Evolutionary conservation across 37 sponge, comb jelly and placozoan genomes (phyloP).

Genomic region (Corticium candelabrum): DNA sequence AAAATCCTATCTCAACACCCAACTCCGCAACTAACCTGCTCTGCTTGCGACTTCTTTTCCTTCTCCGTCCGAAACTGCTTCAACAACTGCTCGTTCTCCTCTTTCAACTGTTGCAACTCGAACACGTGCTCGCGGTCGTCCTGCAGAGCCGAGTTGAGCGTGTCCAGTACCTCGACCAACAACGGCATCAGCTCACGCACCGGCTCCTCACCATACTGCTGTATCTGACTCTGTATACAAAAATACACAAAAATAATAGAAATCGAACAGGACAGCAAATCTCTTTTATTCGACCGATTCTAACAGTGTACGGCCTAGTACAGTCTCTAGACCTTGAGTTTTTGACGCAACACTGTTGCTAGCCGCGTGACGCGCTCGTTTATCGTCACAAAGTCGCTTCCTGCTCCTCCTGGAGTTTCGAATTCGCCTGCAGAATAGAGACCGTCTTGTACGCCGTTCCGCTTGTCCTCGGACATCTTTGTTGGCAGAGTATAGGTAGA

Average conservation of each 20-base stretch:
- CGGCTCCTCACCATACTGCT: neutral
- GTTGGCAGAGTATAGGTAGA: too few species aligned
- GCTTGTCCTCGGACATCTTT: too few species aligned
- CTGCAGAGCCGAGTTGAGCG: neutral
- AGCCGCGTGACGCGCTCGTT: neutral
- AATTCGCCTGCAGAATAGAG: neutral
- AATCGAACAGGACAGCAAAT: too few species aligned
- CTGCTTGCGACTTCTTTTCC: neutral
- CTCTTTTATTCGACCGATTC: too few species aligned
- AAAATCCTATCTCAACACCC: too few species aligned
- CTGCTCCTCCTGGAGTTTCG: neutral
- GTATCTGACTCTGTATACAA: neutral
- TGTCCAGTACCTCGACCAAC: neutral
- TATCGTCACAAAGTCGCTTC: neutral
- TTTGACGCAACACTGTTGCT: neutral
- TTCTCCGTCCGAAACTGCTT: neutral
- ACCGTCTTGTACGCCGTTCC: too few species aligned
- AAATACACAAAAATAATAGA: too few species aligned
- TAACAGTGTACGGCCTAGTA: neutral
- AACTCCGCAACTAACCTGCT: too few species aligned
- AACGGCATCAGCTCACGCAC: neutral
- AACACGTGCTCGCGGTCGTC: neutral
- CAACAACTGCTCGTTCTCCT: neutral
- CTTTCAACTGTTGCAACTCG: neutral
- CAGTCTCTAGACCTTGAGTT: neutral